Evolutionary conservation across 2,113 vertebrate species (phyloP).

Genomic region (Forbesichthys agassizii): DNA sequence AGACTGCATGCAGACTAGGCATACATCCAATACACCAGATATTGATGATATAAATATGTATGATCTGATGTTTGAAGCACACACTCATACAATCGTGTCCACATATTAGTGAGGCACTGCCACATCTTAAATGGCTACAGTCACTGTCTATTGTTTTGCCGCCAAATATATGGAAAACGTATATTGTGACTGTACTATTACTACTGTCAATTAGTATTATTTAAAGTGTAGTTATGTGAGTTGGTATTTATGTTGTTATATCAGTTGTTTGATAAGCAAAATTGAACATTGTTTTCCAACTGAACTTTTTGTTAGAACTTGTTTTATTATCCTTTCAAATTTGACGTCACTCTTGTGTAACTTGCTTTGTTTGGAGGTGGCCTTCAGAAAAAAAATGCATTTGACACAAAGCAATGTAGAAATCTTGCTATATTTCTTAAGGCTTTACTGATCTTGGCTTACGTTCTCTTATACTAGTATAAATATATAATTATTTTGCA

Average conservation of each 20-base stretch:
- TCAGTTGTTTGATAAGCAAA: conserved; percentile 49
- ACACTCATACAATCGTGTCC: conserved; percentile 44
- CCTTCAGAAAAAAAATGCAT: conserved; percentile 68
- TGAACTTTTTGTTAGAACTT: conserved; percentile 39
- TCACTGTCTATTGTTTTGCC: conserved; percentile 42
- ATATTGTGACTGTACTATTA: conserved; percentile 52
- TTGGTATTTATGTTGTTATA: conserved; percentile 37
- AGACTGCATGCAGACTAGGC: conserved; percentile 66
- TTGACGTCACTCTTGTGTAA: conserved; percentile 64
- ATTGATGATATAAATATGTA: conserved; percentile 55
- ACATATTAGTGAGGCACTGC: conserved; percentile 33
- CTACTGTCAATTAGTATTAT: conserved; percentile 54
- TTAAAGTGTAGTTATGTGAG: conserved; percentile 44
- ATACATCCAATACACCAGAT: conserved; percentile 50
- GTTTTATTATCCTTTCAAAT: conserved; percentile 46
- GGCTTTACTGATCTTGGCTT: conserved; percentile 57
- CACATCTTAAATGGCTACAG: conserved; percentile 38
- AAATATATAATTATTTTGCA: conserved; percentile 72
- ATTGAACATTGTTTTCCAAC: conserved; percentile 30
- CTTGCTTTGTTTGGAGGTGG: conserved; percentile 73
- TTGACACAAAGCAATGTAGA: conserved; percentile 74
- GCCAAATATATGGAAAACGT: conserved; percentile 37
- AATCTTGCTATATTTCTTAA: conserved; percentile 58
- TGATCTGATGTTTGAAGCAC: conserved; percentile 64
- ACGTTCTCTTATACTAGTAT: conserved; percentile 57